Percentiles rank a stretch among this genome's conserved stretches.
Conservation (phyloP, 1,140 invertebrate genomes). For the Drosophila mayri region DNA sequence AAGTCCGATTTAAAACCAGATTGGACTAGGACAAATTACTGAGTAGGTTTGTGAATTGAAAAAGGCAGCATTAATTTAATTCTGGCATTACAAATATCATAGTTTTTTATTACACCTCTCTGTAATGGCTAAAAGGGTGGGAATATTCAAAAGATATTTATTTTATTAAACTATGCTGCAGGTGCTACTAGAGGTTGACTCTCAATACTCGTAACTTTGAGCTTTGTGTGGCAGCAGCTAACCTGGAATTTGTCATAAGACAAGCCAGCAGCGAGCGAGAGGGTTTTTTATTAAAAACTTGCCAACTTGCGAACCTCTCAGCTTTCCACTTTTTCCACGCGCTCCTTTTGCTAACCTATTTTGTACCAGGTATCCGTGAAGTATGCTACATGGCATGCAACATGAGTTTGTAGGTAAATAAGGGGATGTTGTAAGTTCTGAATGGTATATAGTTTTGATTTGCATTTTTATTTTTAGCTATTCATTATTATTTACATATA, state of each 20-base stretch:
- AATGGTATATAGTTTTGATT: background rate
- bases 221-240: constrained; percentile 42
- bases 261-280: constrained; percentile 27
- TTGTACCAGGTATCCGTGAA: background rate
- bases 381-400: background rate
- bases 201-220: constrained; percentile 36
- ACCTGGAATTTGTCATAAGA: constrained; percentile 74
- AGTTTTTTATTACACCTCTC: constrained; percentile 14
- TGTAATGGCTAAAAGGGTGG: background rate
- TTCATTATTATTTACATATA: too few relatives aligned
- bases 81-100: constrained; percentile 3
- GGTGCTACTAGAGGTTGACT: background rate
- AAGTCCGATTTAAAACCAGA: constrained; percentile 13
- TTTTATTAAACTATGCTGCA: constrained; percentile 21
- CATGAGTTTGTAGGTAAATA: background rate
- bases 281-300: constrained; percentile 77
- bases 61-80: background rate
- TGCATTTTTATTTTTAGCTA: background rate
- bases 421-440: background rate
- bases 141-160: constrained; percentile 26
- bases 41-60: background rate
- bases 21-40: constrained; percentile 31
- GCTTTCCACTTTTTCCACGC: constrained; percentile 25
- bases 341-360: constrained; percentile 7
- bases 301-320: constrained; percentile 35